Evolutionary conservation across 2,797 vertebrate genomes (phyloP).

Genomic region (Anolis apletophallus): DNA sequence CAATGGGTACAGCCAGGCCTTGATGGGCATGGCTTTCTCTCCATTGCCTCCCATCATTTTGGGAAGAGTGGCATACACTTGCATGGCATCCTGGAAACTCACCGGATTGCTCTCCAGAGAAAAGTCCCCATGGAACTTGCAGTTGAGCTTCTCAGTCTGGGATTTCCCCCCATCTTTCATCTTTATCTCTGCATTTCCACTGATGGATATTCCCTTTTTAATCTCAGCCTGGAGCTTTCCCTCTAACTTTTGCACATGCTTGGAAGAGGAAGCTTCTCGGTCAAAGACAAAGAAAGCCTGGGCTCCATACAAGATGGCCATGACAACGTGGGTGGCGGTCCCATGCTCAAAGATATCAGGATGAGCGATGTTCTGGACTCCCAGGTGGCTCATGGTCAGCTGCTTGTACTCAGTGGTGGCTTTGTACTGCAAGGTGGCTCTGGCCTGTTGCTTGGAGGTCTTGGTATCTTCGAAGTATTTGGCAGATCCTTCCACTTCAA

Average conservation of each 20-base stretch:
- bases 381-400: slow-evolving; percentile 31
- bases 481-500: slow-evolving; percentile 61
- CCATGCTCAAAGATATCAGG: slow-evolving; percentile 1
- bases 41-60: slow-evolving; percentile 20
- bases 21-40: slow-evolving; percentile 41
- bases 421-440: slow-evolving; percentile 61
- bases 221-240: slow-evolving; percentile 12
- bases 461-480: slow-evolving; percentile 52
- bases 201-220: neutral
- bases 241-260: neutral
- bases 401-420: slow-evolving; percentile 54
- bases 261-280: neutral
- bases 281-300: slow-evolving; percentile 65
- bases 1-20: slow-evolving; percentile 49
- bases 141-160: neutral
- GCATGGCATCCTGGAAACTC: slow-evolving; percentile 52
- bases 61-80: slow-evolving; percentile 27
- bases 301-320: slow-evolving; percentile 49
- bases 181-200: neutral
- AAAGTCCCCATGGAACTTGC: slow-evolving; percentile 35
- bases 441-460: slow-evolving; percentile 55
- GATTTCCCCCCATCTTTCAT: neutral
- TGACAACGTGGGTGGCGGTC: slow-evolving; percentile 62
- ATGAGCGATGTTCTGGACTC: neutral
- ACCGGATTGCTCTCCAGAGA: slow-evolving; percentile 59